A percentile compares a stretch with the other conserved stretches of the same genome.
Evolutionary conservation across 2,797 vertebrate species (phyloP).

Genomic region (Chelmon rostratus): DNA sequence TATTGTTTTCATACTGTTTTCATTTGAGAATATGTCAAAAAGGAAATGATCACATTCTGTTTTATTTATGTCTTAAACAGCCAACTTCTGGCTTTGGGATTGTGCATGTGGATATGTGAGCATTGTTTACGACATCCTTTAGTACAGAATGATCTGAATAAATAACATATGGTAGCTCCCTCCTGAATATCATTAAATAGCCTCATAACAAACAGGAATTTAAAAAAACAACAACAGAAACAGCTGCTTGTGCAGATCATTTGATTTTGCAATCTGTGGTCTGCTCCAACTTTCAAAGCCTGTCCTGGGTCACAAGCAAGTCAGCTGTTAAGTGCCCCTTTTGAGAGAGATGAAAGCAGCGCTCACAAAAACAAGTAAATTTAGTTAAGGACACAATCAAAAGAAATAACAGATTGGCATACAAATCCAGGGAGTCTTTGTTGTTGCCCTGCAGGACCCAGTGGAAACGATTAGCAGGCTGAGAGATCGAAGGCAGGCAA

Average conservation of each 20-base stretch:
- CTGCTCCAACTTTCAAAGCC: constrained; percentile 54
- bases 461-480: constrained; percentile 58
- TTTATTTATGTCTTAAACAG: too few species aligned
- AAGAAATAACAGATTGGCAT: constrained; percentile 61
- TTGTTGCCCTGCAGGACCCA: constrained; percentile 65
- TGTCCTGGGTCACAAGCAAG: constrained; percentile 50
- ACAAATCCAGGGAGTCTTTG: constrained; percentile 60
- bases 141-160: background rate
- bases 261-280: constrained; percentile 42
- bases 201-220: constrained; percentile 14
- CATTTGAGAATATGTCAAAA: too few species aligned
- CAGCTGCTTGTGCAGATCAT: constrained; percentile 21
- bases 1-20: too few species aligned
- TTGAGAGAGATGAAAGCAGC: constrained; percentile 65
- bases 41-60: too few species aligned
- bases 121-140: background rate
- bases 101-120: background rate
- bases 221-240: constrained; percentile 12
- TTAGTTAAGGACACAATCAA: constrained; percentile 64
- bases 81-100: too few species aligned
- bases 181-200: constrained; percentile 29
- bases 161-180: constrained; percentile 5
- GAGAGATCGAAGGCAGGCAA: constrained; percentile 49
- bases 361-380: constrained; percentile 58
- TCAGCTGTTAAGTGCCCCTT: constrained; percentile 58